Conservation (phyloP, 2,888 invertebrate genomes). For the Rhagophthalmus giganteus region DNA sequence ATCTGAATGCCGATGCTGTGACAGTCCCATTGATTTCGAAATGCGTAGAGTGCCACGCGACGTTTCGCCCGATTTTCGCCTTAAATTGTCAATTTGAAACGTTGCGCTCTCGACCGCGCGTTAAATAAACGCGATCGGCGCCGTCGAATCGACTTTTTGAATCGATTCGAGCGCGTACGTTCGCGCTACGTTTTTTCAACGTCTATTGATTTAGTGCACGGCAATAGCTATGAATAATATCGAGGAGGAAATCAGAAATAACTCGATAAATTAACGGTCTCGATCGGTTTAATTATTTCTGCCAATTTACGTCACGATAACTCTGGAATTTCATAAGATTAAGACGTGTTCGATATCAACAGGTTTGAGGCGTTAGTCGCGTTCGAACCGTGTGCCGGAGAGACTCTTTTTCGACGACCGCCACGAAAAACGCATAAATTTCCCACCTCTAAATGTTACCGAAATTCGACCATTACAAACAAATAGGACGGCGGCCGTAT, state of each 20-base stretch:
- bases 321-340: slow-evolving; percentile 13
- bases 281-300: slow-evolving; percentile 17
- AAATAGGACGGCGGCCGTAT: too few species aligned
- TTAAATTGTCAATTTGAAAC: too few species aligned
- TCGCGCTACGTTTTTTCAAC: slow-evolving; percentile 1
- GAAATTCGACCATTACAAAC: too few species aligned
- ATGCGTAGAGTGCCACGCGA: slow-evolving; percentile 1
- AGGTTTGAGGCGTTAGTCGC: background rate
- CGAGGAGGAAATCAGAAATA: slow-evolving; percentile 17
- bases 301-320: slow-evolving; percentile 15
- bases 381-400: too few species aligned
- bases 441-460: too few species aligned
- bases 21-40: slow-evolving; percentile 16
- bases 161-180: too few species aligned
- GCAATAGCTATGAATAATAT: slow-evolving; percentile 15
- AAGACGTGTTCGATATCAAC: slow-evolving; percentile 13
- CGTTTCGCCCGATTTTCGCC: too few species aligned
- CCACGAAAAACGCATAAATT: too few species aligned
- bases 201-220: slow-evolving; percentile 8
- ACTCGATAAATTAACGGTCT: slow-evolving; percentile 11
- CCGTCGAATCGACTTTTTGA: too few species aligned
- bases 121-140: too few species aligned
- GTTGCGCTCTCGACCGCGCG: too few species aligned
- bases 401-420: too few species aligned
- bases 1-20: slow-evolving; percentile 30